Conservation (phyloP, 2,888 invertebrate genomes). For the Melipona beecheii region DNA sequence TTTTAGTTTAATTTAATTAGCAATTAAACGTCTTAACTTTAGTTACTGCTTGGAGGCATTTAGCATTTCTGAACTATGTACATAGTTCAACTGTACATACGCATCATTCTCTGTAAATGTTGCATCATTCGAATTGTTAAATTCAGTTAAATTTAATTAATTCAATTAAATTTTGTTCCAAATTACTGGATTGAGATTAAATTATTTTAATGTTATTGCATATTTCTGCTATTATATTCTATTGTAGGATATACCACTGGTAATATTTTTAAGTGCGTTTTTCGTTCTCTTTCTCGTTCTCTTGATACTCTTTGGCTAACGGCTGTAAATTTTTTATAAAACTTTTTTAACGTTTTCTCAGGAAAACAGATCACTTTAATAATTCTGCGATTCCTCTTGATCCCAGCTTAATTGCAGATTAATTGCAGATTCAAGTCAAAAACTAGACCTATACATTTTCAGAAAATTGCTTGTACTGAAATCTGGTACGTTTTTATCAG, state of each 20-base stretch:
- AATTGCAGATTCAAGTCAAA: neutral
- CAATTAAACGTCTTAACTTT: neutral
- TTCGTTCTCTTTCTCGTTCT: neutral
- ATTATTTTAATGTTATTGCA: too few relatives aligned
- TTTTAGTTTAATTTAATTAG: constrained; percentile 8
- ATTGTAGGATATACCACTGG: too few relatives aligned
- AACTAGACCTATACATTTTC: neutral
- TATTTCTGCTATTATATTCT: too few relatives aligned
- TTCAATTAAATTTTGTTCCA: too few relatives aligned
- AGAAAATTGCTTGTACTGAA: neutral
- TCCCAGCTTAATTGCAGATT: neutral
- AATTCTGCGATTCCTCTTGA: neutral
- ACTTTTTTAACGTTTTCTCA: neutral
- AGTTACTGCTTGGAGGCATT: neutral
- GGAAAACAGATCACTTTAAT: neutral
- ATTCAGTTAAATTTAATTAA: too few relatives aligned
- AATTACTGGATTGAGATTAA: too few relatives aligned
- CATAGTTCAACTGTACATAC: neutral
- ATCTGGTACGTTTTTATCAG: neutral
- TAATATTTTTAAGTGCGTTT: neutral
- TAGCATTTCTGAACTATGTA: neutral
- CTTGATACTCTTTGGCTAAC: neutral
- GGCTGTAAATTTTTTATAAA: neutral
- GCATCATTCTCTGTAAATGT: neutral
- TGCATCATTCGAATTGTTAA: neutral